Evolutionary conservation across 2,797 vertebrate genomes (phyloP).

Genomic region (Esox lucius): DNA sequence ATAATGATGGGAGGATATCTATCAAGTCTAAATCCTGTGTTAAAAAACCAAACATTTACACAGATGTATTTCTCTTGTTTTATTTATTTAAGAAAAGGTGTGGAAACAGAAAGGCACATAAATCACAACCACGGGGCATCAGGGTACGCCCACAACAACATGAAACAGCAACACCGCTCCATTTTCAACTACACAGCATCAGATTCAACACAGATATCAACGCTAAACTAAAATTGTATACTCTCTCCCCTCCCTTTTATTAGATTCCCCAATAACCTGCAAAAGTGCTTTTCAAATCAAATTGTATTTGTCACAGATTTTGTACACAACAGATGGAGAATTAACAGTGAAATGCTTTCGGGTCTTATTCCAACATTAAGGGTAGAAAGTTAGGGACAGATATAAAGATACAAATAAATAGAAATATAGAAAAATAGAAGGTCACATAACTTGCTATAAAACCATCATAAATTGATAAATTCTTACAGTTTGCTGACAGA

Average conservation of each 20-base stretch:
- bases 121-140: neutral
- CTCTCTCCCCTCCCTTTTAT: neutral
- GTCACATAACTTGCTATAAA: neutral
- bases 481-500: constrained; percentile 38
- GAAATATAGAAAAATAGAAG: too few species aligned
- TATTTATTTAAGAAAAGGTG: neutral
- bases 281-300: neutral
- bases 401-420: too few species aligned
- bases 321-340: too few species aligned
- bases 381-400: too few species aligned
- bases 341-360: too few species aligned
- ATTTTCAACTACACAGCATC: neutral
- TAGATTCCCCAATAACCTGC: neutral
- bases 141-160: too few species aligned
- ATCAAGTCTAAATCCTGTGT: neutral
- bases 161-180: too few species aligned
- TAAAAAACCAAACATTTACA: neutral
- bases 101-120: neutral
- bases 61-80: neutral
- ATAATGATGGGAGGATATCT: neutral
- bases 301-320: too few species aligned
- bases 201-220: neutral
- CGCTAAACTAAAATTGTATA: neutral
- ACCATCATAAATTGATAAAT: neutral
- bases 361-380: too few species aligned